These are phyloP conservation scores for Charina bottae DNA, from an alignment of 2,113 vertebrate species.

Conservation along the genomic window DNA sequence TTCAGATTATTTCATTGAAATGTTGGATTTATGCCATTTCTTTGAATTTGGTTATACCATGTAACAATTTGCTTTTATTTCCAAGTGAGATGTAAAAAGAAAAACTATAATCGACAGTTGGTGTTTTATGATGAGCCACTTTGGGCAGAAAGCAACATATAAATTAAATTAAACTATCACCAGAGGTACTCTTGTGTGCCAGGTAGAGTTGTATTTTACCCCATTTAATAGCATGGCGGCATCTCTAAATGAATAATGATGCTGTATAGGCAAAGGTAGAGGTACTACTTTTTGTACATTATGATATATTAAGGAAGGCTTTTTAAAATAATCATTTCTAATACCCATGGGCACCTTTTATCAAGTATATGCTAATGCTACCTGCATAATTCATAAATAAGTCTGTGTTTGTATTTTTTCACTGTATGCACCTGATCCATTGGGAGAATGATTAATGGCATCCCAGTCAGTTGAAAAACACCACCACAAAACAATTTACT, in stretches of 20 bases:
- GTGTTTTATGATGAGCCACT: neutral
- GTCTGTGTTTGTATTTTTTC: neutral
- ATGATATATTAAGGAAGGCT: neutral
- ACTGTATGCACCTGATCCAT: neutral
- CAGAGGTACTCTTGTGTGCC: neutral
- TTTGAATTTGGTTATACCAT: neutral
- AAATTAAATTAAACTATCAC: neutral
- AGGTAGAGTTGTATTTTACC: neutral
- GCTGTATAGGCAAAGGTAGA: neutral
- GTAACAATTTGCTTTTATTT: neutral
- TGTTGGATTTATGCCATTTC: neutral
- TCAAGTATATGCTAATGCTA: neutral
- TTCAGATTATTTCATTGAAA: neutral
- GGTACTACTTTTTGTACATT: neutral
- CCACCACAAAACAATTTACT: neutral
- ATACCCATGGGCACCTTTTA: neutral
- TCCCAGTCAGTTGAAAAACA: neutral
- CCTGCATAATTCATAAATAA: neutral
- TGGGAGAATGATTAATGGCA: neutral
- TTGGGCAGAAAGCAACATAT: neutral
- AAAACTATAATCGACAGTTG: neutral
- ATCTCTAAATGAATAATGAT: constrained; percentile 7
- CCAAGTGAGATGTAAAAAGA: neutral
- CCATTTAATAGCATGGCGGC: neutral
- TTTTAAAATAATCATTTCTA: neutral